phyloP scores from a whole-genome alignment of 1,140 invertebrate species.

The Armadillidium nasatum region DNA sequence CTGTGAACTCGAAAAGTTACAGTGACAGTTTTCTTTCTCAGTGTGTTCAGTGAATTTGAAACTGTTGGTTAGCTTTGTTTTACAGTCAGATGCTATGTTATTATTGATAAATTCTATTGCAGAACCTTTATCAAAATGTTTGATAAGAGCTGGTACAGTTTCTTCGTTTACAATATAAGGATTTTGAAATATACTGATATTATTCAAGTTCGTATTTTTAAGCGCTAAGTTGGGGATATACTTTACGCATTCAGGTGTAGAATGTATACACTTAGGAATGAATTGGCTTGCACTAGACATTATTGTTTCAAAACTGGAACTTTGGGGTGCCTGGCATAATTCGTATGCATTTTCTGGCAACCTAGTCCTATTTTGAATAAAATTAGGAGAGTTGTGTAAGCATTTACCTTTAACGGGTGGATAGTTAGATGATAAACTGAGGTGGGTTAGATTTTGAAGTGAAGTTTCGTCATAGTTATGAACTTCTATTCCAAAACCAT shows the following conservation, averaged over 20 bases:
- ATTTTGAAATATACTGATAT: background rate
- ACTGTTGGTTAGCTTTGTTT: background rate
- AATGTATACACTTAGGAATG: background rate
- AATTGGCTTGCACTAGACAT: background rate
- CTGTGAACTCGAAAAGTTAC: background rate
- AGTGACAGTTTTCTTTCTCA: background rate
- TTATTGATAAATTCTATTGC: background rate
- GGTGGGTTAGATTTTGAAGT: too few species aligned
- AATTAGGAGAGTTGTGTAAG: background rate
- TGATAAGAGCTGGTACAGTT: background rate
- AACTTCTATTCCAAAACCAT: too few species aligned
- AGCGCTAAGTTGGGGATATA: background rate
- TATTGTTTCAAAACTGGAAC: too few species aligned
- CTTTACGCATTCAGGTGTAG: background rate
- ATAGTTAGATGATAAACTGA: too few species aligned
- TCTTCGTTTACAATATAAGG: background rate
- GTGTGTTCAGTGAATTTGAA: background rate
- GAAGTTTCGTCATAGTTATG: too few species aligned
- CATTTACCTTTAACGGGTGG: background rate
- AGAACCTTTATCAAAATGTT: background rate
- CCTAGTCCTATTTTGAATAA: background rate
- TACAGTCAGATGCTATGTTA: background rate
- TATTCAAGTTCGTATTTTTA: background rate
- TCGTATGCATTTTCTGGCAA: background rate
- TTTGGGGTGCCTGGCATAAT: background rate